Evolutionary conservation across 2,888 invertebrate genomes (phyloP).

Genomic region (Priocnemis perturbator): DNA sequence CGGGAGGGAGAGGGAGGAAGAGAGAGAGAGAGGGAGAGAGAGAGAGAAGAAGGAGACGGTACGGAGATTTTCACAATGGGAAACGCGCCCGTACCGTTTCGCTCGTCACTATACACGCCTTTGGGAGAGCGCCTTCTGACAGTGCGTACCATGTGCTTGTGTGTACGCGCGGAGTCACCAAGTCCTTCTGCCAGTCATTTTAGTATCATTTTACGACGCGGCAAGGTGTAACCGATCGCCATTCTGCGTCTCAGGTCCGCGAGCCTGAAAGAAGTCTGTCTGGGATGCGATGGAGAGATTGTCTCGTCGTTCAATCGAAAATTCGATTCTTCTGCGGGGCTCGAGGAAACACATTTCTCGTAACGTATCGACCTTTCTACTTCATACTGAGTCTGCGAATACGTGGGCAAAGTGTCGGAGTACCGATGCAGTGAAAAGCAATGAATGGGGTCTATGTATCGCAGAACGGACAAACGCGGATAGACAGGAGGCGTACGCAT

Average conservation of each 20-base stretch:
- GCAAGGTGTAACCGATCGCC: background rate
- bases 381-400: no score
- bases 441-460: background rate
- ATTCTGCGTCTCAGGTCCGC: no score
- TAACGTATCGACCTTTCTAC: no score
- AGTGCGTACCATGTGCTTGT: background rate
- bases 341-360: no score
- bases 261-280: background rate
- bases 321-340: background rate
- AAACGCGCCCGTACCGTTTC: constrained; percentile 38
- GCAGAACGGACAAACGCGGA: background rate
- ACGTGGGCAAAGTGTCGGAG: no score
- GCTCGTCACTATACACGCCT: constrained; percentile 38
- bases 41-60: constrained; percentile 36
- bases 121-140: background rate
- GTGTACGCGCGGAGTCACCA: background rate
- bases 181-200: constrained; percentile 45
- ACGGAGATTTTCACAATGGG: constrained; percentile 51
- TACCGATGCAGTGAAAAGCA: background rate
- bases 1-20: constrained; percentile 22
- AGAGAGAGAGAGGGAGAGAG: constrained; percentile 27
- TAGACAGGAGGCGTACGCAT: background rate
- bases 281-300: background rate
- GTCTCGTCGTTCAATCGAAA: background rate
- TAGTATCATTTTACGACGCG: constrained; percentile 2